Evolutionary conservation across 2,888 invertebrate genomes (phyloP).

Genomic region (Eupithecia dodoneata): DNA sequence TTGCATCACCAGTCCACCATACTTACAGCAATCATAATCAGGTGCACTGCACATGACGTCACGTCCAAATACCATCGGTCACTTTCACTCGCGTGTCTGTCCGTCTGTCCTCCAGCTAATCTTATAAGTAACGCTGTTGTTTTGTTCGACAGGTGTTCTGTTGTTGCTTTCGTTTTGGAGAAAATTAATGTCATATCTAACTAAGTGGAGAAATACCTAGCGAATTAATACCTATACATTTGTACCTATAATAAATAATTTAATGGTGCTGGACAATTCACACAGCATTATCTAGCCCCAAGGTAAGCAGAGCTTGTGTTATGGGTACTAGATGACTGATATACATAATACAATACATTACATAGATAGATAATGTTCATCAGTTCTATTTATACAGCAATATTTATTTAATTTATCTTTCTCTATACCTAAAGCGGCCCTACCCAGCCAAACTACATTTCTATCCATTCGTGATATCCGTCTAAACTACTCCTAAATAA

Average conservation of each 20-base stretch:
- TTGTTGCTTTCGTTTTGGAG: constrained; percentile 39
- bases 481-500: background rate
- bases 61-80: constrained; percentile 71
- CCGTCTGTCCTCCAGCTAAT: constrained; percentile 52
- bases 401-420: background rate
- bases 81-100: constrained; percentile 77
- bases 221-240: too few species aligned
- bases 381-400: background rate
- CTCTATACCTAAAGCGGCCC: background rate
- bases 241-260: too few species aligned
- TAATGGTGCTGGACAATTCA: too few species aligned
- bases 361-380: too few species aligned
- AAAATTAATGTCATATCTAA: background rate
- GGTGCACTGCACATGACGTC: constrained; percentile 61
- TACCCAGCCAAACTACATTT: background rate
- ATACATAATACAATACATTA: too few species aligned
- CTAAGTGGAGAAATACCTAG: too few species aligned
- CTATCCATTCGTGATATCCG: background rate
- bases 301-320: too few species aligned
- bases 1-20: constrained; percentile 32
- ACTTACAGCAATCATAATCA: constrained; percentile 31
- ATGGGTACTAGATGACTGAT: too few species aligned
- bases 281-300: too few species aligned
- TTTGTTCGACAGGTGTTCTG: constrained; percentile 33
- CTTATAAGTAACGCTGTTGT: constrained; percentile 46